Conservation (phyloP, 2,113 vertebrate genomes). For the Sinocyclocheilus grahami region DNA sequence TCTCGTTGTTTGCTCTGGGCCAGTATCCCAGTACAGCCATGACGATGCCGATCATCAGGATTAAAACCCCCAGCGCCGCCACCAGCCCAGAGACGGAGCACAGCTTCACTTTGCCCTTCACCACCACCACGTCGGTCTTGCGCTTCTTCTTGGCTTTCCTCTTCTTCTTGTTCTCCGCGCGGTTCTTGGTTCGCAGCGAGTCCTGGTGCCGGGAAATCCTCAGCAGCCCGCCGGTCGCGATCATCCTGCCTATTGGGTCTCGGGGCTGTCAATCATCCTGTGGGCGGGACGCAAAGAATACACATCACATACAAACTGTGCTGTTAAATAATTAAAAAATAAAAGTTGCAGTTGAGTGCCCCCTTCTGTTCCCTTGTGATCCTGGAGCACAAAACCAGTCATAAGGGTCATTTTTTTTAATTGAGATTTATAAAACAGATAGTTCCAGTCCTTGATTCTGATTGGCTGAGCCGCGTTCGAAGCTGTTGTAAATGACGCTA, state of each 20-base stretch:
- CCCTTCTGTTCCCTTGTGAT: no score
- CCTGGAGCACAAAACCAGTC: no score
- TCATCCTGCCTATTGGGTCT: conserved; percentile 82
- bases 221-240: conserved; percentile 96
- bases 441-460: no score
- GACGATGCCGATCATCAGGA: conserved; percentile 89
- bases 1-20: conserved; percentile 79
- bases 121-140: conserved; percentile 95
- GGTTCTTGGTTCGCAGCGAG: conserved; percentile 85
- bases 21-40: conserved; percentile 96
- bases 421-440: no score
- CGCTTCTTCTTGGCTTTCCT: conserved; percentile 91
- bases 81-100: conserved; percentile 91
- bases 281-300: conserved; percentile 6
- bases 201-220: conserved; percentile 97
- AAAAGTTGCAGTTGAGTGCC: no score
- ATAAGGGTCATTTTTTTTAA: no score
- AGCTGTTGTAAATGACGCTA: no score
- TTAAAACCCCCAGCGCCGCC: conserved; percentile 85
- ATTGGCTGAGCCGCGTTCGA: no score
- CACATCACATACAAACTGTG: no score
- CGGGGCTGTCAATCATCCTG: conserved; percentile 74
- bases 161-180: conserved; percentile 85
- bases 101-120: conserved; percentile 95
- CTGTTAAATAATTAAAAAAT: no score